Base-by-base conservation (phyloP, 2,113 vertebrate species). In the Periophthalmus modestus region DNA sequence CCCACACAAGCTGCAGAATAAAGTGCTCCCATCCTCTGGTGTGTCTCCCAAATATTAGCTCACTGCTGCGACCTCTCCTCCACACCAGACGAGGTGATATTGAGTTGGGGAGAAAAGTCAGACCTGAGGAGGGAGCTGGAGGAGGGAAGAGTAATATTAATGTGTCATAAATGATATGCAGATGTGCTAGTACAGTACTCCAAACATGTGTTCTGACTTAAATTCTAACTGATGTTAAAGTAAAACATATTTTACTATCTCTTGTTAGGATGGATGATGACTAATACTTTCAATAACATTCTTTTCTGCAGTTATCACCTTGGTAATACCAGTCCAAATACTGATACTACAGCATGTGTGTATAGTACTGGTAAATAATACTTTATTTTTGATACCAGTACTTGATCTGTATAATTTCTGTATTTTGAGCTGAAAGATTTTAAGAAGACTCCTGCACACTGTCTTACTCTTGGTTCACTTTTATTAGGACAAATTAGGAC, bases 11-110 rank as follows among this genome's bases (percentile, higher is more conserved):
- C 79, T 21, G 76, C 82, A 78, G 87, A 88, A 92, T 91, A 89
- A 91, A 91, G 91, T 89, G 88, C 86, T 87, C 71, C 88, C 88
- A 77, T 89, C 89, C 88, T 87, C 86, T 85, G 88, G 84, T 88
- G 82, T 86, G 88, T 84, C 86, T 89, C 78, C 85, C 84, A 71
- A 81, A 92, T 92, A 92, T 90, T 91, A 91, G 84, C 87, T 6
- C 69, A 86, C 86, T 74, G 81, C 63, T 7, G 87, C 87, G 87
- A 90, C 91, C 84, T 90, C 87, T 91, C 69, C 85, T 89, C 87
- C 50, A n/a, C 78, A 18, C 78, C 77, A 85, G 88, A 87, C 66
- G 68, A 91, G 88, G 78, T 83, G 88, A 92, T 92, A 92, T 91
- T 91, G 87, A 88, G 83, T 88, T 88, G 83, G 91, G 89, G 82